Base-by-base conservation (phyloP, 2,888 invertebrate genomes). In the Ypsolopha scabrella region DNA sequence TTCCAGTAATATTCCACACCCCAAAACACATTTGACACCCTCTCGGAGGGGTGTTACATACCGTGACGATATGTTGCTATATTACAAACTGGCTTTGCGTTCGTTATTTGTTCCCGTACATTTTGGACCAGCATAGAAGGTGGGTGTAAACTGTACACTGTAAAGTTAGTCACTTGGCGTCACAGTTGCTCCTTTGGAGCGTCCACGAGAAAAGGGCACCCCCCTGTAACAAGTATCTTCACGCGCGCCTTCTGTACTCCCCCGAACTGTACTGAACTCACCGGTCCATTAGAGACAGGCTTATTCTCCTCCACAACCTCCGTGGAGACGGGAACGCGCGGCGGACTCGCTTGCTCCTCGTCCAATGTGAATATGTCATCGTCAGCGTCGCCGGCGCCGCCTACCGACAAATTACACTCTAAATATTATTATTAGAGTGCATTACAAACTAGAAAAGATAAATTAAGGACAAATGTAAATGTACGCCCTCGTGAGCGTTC, bases 341-440 rank as follows among this genome's bases (percentile, higher is more conserved):
- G 47, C 33, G 34, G 35, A 24, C 24, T 24, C 24, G 77, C 72
- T 58, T 91, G 90, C 65, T 94, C 94, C 61, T 94, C 95, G 58
- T 96, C 96, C 60, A 96, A 80, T 13, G 91, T 90, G 71, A 96
- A 96, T 72, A 96, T 95, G 68, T 95, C 90, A 59, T 95, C 95
- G 39, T 91, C 93, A 0, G 85, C 85, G 55, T 94, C 93, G 65
- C 80, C 75, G 10, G 66, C 57, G 36, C 69, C 66, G 11, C 50
- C 33, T 24, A 4, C 24, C 2, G 2, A 24, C 24, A 24, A 24
- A 24, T 24, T 3, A 24, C 24, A 24, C 24, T 24, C 4, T 24
- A 24, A 24, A 3, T 4, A 2, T 2, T 3, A 24, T 24, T 24
- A 2, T 4, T 2, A 24, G 24, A 24, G 2, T 24, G 24, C 24